Evolutionary conservation across 2,113 vertebrate genomes (phyloP), one percentile per base, ranked within the genome.

Genomic region (Saccopteryx bilineata): DNA sequence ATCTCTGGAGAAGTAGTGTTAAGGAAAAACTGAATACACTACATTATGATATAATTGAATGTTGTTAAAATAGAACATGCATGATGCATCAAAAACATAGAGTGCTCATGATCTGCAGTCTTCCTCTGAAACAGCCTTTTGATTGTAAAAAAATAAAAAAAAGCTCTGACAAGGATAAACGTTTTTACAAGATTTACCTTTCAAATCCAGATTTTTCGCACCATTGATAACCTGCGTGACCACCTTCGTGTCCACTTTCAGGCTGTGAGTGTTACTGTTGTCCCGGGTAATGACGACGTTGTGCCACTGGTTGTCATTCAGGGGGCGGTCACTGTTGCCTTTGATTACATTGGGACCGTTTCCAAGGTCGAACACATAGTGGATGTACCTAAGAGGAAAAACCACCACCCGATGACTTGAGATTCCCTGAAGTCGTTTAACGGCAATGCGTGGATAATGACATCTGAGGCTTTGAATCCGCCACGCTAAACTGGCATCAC

Each of bases 241-340:
- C 82, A 99, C 97, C 86, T 98, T 99, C 1, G 99, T 99, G 10
- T 99, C 99, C 69, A 99, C 99, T 96, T 99, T 99, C 52, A 99
- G 98, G 13, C 99, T 99, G 97, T 99, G 99, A 7, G 99, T 99
- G 96, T 99, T 99, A 96, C 99, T 99, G 98, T 99, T 99, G 97
- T 99, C 99, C 90, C 99, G 98, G 23, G 99, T 99, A 96, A 99
- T 99, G 63, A 99, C 99, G 0, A 99, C 99, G 0, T 99, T 99
- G 97, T 99, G 99, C 99, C 99, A 99, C 93, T 99, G 99, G 98
- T 99, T 99, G 98, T 99, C 99, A 94, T 99, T 99, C 79, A 99
- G 98, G 28, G 99, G 99, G 39, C 98, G 98, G 50, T 99, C 99
- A 48, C 99, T 99, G 97, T 99, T 99, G 63, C 99, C 99, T 95